A percentile compares a stretch with the other conserved stretches of the same genome.
Conservation (phyloP, 2,113 vertebrate genomes). For the Triplophysa siluroides region DNA sequence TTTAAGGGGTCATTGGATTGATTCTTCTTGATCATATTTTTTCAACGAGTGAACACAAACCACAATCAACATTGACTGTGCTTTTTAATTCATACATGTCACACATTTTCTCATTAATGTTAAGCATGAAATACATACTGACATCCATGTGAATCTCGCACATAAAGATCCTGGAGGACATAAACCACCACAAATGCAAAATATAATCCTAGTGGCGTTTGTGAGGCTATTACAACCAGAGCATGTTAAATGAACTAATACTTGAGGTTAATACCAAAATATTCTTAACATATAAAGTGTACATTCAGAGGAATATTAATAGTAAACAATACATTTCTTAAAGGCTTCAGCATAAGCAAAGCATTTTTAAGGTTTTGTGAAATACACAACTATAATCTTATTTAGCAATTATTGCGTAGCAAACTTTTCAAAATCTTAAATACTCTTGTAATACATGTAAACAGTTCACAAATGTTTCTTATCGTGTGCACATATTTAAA, state of each 20-base stretch:
- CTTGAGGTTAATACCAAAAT: background rate
- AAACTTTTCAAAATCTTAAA: background rate
- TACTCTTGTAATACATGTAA: slow-evolving; percentile 12
- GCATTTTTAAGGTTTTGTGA: background rate
- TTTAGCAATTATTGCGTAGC: background rate
- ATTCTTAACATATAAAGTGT: background rate
- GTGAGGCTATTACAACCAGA: background rate
- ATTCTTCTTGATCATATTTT: background rate
- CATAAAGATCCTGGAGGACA: background rate
- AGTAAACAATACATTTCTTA: background rate
- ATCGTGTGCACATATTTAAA: slow-evolving; percentile 28
- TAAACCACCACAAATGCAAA: background rate
- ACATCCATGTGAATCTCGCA: slow-evolving; percentile 1
- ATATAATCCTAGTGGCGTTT: background rate
- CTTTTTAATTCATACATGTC: slow-evolving; percentile 8
- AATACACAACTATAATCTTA: slow-evolving; percentile 4
- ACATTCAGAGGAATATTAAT: slow-evolving; percentile 21
- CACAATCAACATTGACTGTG: too few species aligned
- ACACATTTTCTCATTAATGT: background rate
- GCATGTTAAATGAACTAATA: background rate
- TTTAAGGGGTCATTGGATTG: slow-evolving; percentile 51
- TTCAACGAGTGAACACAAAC: background rate
- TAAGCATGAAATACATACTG: background rate
- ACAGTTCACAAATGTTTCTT: slow-evolving; percentile 4
- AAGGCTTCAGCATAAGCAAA: background rate